Evolutionary conservation across 2,113 vertebrate genomes (phyloP).

Genomic region (Campylomormyrus numenius): DNA sequence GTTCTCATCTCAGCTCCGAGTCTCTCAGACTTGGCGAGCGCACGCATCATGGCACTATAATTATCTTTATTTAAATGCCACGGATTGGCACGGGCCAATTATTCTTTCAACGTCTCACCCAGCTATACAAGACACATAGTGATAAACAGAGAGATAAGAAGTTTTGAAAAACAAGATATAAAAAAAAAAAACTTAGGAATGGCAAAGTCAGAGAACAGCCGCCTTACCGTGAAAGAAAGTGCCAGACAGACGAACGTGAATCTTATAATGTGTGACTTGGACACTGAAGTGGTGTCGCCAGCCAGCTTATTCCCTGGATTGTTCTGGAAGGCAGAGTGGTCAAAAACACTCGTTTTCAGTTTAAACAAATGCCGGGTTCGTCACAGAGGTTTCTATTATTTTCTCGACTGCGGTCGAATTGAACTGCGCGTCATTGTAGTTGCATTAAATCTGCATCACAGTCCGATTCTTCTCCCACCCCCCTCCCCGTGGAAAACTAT

Average conservation of each 20-base stretch:
- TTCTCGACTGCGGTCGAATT: background rate
- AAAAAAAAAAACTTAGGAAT: background rate
- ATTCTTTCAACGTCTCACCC: background rate
- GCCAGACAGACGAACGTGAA: slow-evolving; percentile 85
- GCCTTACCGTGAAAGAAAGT: slow-evolving; percentile 77
- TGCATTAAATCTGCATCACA: background rate
- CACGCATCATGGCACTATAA: background rate
- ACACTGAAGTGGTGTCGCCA: slow-evolving; percentile 55
- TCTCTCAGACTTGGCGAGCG: background rate
- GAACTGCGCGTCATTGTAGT: background rate
- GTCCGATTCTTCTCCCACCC: background rate
- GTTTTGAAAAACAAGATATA: background rate
- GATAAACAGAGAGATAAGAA: background rate
- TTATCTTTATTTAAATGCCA: background rate
- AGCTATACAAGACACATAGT: background rate
- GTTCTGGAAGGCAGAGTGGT: slow-evolving; percentile 52
- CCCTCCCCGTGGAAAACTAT: background rate
- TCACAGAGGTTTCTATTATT: background rate
- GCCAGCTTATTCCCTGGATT: slow-evolving; percentile 79
- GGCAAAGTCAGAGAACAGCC: background rate
- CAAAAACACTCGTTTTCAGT: background rate
- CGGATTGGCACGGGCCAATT: background rate
- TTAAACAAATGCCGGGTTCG: background rate
- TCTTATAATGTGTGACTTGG: slow-evolving; percentile 76
- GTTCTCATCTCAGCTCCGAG: background rate